phyloP scores from a whole-genome alignment of 1,140 invertebrate species.

The Aphidius ervi region DNA sequence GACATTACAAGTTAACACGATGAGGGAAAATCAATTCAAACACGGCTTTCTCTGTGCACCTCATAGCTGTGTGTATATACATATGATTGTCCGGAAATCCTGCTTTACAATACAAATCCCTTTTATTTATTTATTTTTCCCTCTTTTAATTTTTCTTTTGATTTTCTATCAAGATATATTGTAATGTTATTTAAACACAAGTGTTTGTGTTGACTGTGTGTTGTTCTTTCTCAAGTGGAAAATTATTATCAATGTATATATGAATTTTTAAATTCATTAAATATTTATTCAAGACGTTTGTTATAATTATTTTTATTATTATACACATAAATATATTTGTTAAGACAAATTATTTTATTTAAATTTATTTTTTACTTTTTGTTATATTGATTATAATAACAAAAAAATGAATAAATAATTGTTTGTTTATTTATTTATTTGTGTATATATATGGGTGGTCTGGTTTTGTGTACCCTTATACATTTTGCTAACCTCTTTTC shows the following conservation, averaged over 20 bases:
- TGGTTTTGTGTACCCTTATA: neutral
- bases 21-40: constrained; percentile 25
- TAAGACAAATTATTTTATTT: too few relatives aligned
- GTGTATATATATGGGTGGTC: neutral
- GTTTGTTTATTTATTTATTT: neutral
- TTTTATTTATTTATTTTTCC: constrained; percentile 1
- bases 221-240: too few relatives aligned
- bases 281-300: too few relatives aligned
- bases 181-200: neutral
- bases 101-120: constrained; percentile 17
- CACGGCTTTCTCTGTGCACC: constrained; percentile 15
- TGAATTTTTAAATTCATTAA: too few relatives aligned
- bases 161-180: neutral
- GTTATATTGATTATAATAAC: too few relatives aligned
- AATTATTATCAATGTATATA: too few relatives aligned
- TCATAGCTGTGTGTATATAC: neutral
- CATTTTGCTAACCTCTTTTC: constrained; percentile 30
- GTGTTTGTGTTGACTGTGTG: too few relatives aligned
- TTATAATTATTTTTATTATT: too few relatives aligned
- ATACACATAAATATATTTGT: too few relatives aligned
- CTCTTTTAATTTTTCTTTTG: too few relatives aligned
- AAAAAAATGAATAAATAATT: neutral
- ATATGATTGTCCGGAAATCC: constrained; percentile 26
- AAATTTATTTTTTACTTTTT: too few relatives aligned
- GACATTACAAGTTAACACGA: too few relatives aligned